These are phyloP conservation scores for Pachyrhynchus sulphureomaculatus DNA, from an alignment of 1,140 invertebrate species.

Conservation along the genomic window DNA sequence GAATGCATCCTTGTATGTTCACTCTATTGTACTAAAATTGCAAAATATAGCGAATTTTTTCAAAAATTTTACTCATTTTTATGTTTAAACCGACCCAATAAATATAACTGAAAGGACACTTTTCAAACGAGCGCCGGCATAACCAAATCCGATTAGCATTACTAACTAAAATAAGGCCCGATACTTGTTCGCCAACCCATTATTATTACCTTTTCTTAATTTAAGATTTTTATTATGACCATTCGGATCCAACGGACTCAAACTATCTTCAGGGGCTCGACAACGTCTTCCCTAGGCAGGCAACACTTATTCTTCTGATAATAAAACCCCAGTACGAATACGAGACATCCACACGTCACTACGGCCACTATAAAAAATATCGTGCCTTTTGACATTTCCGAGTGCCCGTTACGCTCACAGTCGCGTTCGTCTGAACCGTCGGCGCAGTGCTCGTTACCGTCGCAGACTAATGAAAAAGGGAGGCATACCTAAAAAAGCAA, in stretches of 20 bases:
- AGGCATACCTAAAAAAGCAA: constrained; percentile 34
- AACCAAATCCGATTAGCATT: no score
- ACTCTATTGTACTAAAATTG: no score
- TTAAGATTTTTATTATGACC: constrained; percentile 37
- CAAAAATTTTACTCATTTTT: no score
- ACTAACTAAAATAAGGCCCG: no score
- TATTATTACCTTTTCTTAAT: constrained; percentile 35
- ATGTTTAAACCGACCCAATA: no score
- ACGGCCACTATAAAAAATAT: constrained; percentile 35
- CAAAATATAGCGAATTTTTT: no score
- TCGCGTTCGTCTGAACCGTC: constrained; percentile 72
- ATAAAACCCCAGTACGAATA: constrained; percentile 42
- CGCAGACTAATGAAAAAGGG: constrained; percentile 53
- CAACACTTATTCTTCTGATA: constrained; percentile 26
- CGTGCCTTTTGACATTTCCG: constrained; percentile 4
- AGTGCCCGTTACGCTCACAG: constrained; percentile 41
- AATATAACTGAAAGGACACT: no score
- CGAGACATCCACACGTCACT: neutral
- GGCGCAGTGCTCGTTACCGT: constrained; percentile 69
- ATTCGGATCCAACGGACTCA: constrained; percentile 44
- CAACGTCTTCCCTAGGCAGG: constrained; percentile 24
- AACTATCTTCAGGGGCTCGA: constrained; percentile 53
- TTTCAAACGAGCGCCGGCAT: no score
- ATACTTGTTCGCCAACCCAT: no score
- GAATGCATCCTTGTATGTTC: no score